phyloP scores from a whole-genome alignment of 2,113 vertebrate genomes.

The Neopipo cinnamomea region DNA sequence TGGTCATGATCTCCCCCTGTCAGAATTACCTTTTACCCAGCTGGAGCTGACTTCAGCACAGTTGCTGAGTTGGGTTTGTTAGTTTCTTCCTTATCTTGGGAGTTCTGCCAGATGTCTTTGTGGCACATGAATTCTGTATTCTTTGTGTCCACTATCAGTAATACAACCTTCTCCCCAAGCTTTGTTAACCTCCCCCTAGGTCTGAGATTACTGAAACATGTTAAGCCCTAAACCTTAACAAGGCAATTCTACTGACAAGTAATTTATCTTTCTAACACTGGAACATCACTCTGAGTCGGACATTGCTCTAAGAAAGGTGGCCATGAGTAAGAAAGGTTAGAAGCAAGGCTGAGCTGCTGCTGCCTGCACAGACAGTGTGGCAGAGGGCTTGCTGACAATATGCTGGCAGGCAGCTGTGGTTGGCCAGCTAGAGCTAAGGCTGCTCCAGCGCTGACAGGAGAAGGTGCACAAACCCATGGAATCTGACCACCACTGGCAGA shows the following conservation, averaged over 20 bases:
- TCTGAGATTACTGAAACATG: not conserved
- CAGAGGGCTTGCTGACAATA: not conserved
- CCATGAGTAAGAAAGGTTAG: not conserved
- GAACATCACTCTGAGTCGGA: not conserved
- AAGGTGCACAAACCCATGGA: too few species aligned
- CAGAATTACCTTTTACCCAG: not conserved
- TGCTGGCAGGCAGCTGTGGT: accelerated
- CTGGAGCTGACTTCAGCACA: not conserved
- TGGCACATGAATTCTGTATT: not conserved
- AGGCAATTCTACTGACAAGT: not conserved
- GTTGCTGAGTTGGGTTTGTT: not conserved
- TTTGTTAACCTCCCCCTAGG: not conserved
- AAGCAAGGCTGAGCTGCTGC: not conserved
- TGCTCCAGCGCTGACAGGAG: not conserved
- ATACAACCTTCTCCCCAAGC: not conserved
- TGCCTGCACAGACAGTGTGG: too few species aligned
- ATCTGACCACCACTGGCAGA: not conserved
- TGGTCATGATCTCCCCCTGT: not conserved
- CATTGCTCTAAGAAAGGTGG: not conserved
- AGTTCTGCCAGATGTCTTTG: not conserved
- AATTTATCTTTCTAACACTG: not conserved
- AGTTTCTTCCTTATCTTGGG: not conserved
- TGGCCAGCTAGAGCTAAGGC: not conserved
- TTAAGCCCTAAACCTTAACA: not conserved
- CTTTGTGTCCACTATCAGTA: not conserved